Evolutionary conservation across 2,797 vertebrate species (phyloP).

Genomic region (Anguilla pacifica): DNA sequence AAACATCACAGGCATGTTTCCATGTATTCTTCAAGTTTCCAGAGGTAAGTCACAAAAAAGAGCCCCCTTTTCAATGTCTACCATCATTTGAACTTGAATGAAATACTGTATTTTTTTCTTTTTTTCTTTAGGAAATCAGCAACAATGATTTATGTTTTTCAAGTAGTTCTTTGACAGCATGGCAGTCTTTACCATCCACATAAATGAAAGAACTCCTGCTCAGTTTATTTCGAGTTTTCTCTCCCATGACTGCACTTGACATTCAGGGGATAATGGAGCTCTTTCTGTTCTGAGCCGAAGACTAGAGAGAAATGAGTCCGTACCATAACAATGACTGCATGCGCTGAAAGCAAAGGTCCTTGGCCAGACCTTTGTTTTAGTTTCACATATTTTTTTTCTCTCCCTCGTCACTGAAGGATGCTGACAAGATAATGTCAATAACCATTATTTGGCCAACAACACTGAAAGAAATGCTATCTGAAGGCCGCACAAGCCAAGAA

Average conservation of each 20-base stretch:
- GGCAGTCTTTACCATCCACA: slow-evolving; percentile 8
- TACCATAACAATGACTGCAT: slow-evolving; percentile 26
- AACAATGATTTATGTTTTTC: not conserved
- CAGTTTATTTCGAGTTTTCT: slow-evolving; percentile 15
- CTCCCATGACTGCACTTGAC: slow-evolving; percentile 56
- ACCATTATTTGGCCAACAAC: slow-evolving; percentile 63
- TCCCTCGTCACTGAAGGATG: slow-evolving; percentile 64
- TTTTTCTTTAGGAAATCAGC: not conserved
- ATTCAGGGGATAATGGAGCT: slow-evolving; percentile 59
- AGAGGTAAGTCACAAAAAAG: not conserved
- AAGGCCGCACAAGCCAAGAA: slow-evolving; percentile 27
- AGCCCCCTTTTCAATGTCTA: not conserved
- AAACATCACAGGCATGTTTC: slow-evolving; percentile 11
- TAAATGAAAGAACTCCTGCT: not conserved
- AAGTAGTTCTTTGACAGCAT: slow-evolving; percentile 20
- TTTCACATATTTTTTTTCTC: slow-evolving; percentile 48
- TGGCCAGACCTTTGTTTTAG: slow-evolving; percentile 63
- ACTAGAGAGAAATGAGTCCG: slow-evolving; percentile 45
- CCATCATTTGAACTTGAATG: not conserved
- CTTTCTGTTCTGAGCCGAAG: slow-evolving; percentile 59
- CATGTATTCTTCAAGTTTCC: not conserved
- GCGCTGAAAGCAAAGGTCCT: slow-evolving; percentile 66
- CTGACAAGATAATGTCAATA: slow-evolving; percentile 73
- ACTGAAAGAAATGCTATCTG: slow-evolving; percentile 63
- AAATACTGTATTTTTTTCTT: not conserved